Evolutionary conservation across 2,888 invertebrate genomes (phyloP).

Genomic region (Gonocerus acuteangulatus): DNA sequence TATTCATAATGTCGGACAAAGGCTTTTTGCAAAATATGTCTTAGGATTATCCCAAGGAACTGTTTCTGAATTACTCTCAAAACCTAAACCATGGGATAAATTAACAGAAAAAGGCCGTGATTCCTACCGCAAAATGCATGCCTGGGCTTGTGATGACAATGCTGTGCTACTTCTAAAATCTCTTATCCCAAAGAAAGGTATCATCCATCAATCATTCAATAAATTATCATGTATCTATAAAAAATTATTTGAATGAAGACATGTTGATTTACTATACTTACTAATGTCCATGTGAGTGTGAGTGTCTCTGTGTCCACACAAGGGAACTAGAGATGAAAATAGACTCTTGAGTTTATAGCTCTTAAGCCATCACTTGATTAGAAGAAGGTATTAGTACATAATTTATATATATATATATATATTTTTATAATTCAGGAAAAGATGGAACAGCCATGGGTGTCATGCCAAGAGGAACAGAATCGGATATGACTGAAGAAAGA

Average conservation of each 20-base stretch:
- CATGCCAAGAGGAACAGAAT: conserved; percentile 52
- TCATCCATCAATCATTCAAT: too few relatives aligned
- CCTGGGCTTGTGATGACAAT: conserved; percentile 97
- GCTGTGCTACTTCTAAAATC: conserved; percentile 95
- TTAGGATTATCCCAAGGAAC: conserved; percentile 95
- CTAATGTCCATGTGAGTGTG: too few relatives aligned
- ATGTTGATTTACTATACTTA: too few relatives aligned
- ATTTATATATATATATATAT: too few relatives aligned
- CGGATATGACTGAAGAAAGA: conserved; percentile 76
- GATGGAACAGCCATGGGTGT: conserved; percentile 74
- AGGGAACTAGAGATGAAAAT: too few relatives aligned
- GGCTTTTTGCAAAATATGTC: conserved; percentile 96
- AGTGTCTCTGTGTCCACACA: too few relatives aligned
- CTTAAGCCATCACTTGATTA: too few relatives aligned
- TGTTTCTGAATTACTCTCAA: conserved; percentile 93
- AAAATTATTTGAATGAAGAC: too few relatives aligned
- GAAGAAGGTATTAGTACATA: too few relatives aligned
- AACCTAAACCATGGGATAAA: conserved; percentile 99
- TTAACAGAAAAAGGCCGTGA: conserved; percentile 98
- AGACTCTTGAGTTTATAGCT: too few relatives aligned
- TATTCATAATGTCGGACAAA: conserved; percentile 96
- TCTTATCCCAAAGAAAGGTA: conserved; percentile 96
- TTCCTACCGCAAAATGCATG: conserved; percentile 98
- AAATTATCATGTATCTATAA: too few relatives aligned
- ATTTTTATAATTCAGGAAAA: conserved; percentile 71